These are phyloP conservation scores for Styela plicata DNA, from an alignment of 23 tunicate genomes.

Conservation along the genomic window DNA sequence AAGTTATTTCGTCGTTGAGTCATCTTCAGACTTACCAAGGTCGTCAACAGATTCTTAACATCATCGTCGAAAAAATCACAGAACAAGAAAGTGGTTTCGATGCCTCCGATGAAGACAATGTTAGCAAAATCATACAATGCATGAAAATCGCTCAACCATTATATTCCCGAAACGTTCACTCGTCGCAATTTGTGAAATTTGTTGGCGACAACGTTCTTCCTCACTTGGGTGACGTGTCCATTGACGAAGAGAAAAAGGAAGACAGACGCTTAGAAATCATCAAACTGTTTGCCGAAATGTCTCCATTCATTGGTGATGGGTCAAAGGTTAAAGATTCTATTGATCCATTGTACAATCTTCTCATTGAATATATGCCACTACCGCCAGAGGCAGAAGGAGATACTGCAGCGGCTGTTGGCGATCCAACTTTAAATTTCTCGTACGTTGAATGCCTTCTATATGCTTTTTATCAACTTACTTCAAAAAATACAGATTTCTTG, in stretches of 20 bases:
- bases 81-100: conserved; percentile 51
- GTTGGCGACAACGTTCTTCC: conserved; percentile 71
- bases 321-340: conserved; percentile 40
- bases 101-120: conserved; percentile 51
- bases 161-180: conserved; percentile 86
- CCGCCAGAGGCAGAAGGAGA: conserved; percentile 52
- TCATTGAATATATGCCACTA: conserved; percentile 75
- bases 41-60: conserved; percentile 69
- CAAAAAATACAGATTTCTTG: conserved; percentile 50
- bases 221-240: conserved; percentile 9
- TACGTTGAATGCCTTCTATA: conserved; percentile 86
- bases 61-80: conserved; percentile 69
- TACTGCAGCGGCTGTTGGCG: conserved; percentile 6
- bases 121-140: conserved; percentile 65
- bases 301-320: conserved; percentile 64
- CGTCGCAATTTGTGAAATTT: conserved; percentile 55
- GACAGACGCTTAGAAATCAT: conserved; percentile 64
- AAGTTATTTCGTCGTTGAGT: conserved; percentile 66
- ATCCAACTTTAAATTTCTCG: conserved; percentile 73
- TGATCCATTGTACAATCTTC: conserved; percentile 46
- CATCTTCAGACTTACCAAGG: conserved; percentile 93
- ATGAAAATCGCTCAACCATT: conserved; percentile 70
- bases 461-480: conserved; percentile 63
- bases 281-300: conserved; percentile 71
- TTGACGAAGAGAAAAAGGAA: conserved; percentile 13